phyloP scores from a whole-genome alignment of 2,113 vertebrate genomes.

The Dinomys branickii region DNA sequence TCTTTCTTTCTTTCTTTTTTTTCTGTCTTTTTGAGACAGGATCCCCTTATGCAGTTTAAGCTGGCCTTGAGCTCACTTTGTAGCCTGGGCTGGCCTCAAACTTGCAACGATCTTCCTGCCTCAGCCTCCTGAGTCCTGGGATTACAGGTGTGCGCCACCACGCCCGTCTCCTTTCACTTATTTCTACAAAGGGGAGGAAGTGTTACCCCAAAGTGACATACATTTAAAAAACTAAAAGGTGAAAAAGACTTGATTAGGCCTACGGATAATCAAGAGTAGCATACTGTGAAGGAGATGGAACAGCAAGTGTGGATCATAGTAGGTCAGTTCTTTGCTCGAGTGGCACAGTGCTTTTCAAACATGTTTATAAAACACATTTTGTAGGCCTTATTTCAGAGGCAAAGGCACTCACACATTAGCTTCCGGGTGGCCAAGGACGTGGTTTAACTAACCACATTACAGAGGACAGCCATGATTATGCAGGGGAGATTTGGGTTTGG shows the following conservation, averaged over 20 bases:
- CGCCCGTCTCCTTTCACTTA: conserved; percentile 10
- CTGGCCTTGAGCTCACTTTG: no score
- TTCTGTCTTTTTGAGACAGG: no score
- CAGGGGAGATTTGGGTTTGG: neutral
- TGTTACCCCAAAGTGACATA: neutral
- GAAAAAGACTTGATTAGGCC: conserved; percentile 10
- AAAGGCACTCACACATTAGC: neutral
- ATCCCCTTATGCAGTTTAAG: no score
- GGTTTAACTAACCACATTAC: neutral
- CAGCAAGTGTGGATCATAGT: conserved; percentile 27
- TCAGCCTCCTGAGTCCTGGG: no score
- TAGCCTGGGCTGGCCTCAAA: no score
- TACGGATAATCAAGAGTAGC: neutral
- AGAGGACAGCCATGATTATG: neutral
- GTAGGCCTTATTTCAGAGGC: neutral
- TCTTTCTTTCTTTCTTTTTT: no score
- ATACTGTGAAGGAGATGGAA: conserved; percentile 6
- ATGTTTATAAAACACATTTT: neutral
- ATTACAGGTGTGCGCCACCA: no score
- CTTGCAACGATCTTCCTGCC: no score
- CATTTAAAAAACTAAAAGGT: conserved; percentile 21
- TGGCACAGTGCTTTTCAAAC: conserved; percentile 2
- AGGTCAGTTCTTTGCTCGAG: conserved; percentile 34
- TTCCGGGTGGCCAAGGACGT: neutral
- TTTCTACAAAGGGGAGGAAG: neutral